These are phyloP conservation scores for Mus spretus DNA, from an alignment of 2,797 vertebrate species.

Conservation along the genomic window DNA sequence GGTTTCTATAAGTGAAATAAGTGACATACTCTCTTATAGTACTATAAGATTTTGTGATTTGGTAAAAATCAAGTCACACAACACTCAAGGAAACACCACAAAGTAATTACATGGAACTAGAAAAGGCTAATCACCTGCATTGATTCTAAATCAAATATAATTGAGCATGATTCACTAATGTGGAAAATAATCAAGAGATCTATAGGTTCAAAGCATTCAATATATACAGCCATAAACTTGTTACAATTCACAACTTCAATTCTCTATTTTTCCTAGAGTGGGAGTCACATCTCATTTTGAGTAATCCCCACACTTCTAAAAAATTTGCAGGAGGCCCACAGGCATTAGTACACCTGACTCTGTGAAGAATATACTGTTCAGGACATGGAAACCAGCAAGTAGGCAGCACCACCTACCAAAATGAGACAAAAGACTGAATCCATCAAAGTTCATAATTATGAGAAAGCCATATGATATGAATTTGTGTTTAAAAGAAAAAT, in stretches of 20 bases:
- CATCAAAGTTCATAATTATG: neutral
- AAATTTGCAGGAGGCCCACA: neutral
- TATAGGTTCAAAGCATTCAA: neutral
- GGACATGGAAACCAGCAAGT: neutral
- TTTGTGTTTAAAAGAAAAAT: neutral
- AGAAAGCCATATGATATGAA: neutral
- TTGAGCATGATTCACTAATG: neutral
- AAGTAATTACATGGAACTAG: neutral
- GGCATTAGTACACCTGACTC: neutral
- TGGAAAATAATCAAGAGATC: neutral
- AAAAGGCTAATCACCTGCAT: neutral
- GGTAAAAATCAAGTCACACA: neutral
- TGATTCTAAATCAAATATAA: conserved; percentile 31
- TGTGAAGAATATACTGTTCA: neutral
- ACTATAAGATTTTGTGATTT: neutral
- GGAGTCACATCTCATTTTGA: neutral
- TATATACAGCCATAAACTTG: neutral
- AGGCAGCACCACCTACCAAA: neutral
- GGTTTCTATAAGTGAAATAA: neutral
- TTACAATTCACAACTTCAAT: neutral
- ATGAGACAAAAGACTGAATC: neutral
- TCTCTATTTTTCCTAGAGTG: neutral
- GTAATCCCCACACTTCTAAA: neutral
- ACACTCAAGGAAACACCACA: neutral
- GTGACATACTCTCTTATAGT: neutral